Evolutionary conservation across 2,888 invertebrate species (phyloP), one percentile per base, ranked within the genome.

Genomic region (Drosophila fulvimacula): DNA sequence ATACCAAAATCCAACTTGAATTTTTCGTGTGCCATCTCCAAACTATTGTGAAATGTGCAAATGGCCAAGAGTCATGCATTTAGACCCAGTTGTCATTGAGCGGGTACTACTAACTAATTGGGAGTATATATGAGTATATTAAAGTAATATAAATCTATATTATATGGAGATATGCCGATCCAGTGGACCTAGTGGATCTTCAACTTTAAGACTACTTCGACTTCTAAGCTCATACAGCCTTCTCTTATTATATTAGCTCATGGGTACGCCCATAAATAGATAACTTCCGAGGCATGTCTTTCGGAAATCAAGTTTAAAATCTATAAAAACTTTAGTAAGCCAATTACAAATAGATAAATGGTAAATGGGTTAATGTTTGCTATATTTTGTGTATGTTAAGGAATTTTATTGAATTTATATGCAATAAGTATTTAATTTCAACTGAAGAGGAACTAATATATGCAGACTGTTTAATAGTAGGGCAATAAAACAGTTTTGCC

Each of bases 1-100:
- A 30, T 53, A 41, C 42, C 41, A 21, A 41, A 36, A 24, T 52
- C 24, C 51, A 24, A 24, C 36, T 36, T 10, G 5, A 13, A 30
- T 17, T 32, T 49, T 46, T 44, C 21, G 57, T 46, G 60, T 66
- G 52, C 57, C 71, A 67, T 56, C 68, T 46, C 17, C 6, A 39
- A 10, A 13, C n/a, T n/a, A 21, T 48, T 56, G 65, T 27, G 15
- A 52, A 52, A 63, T 53, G 48, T 49, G 56, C 76, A 71, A 71
- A 74, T 72, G 60, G 13, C 48, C 68, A 41, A 51, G 32, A 34
- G 21, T 59, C 51, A 56, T 21, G 46, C 44, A 53, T 39, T 38
- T 10, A 15, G 57, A 46, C 36, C 57, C 19, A 27, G 19, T 59
- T 52, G 42, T 48, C 32, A 42, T 44, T 19, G n/a, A n/a, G n/a